Conservation (phyloP, 2,113 vertebrate genomes). For the Mesoclemmys tuberculata region DNA sequence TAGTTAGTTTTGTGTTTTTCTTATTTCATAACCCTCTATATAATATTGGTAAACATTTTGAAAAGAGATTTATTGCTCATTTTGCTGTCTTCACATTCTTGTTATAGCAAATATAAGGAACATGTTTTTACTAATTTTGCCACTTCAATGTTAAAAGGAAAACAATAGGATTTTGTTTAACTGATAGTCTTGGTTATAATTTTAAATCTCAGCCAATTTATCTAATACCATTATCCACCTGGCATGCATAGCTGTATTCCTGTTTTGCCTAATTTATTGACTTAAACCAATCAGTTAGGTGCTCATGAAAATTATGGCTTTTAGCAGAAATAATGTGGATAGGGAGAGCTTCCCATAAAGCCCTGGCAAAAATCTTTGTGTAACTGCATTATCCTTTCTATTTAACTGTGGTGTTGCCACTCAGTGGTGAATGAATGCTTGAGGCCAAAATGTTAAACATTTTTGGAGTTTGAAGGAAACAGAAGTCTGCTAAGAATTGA, state of each 20-base stretch:
- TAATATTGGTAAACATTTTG: background rate
- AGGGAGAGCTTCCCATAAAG: background rate
- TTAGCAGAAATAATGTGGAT: background rate
- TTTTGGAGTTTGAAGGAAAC: background rate
- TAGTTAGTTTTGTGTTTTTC: too few relatives aligned
- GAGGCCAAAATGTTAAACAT: background rate
- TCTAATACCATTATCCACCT: background rate
- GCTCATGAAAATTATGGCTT: background rate
- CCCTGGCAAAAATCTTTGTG: background rate
- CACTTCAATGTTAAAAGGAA: background rate
- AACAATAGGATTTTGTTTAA: background rate
- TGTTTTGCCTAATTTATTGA: background rate
- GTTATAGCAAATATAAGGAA: background rate
- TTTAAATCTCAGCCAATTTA: background rate
- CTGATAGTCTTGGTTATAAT: background rate
- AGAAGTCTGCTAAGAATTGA: background rate
- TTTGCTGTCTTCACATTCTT: background rate
- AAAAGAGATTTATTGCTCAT: background rate
- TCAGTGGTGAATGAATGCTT: background rate
- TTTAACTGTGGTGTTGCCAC: background rate
- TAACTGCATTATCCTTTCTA: background rate
- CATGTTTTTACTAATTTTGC: background rate
- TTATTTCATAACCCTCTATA: background rate
- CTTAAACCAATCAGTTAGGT: fast-evolving
- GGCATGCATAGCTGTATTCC: background rate